Base-by-base conservation (phyloP, 2,888 invertebrate species). In the Clostera curtula region DNA sequence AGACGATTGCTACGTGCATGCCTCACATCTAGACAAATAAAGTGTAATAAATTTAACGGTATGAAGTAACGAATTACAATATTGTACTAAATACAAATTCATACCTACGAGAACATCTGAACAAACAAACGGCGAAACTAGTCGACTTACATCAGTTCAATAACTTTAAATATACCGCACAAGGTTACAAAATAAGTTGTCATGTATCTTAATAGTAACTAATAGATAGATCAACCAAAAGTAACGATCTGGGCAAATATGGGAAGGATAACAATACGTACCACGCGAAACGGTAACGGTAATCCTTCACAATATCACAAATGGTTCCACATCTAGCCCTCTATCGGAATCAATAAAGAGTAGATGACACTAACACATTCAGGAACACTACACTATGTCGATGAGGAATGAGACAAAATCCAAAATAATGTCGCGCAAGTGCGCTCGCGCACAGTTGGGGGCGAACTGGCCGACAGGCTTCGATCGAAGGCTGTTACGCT, bases 291-390 rank as follows among this genome's bases (percentile, higher is more conserved):
- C 43, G 39, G 36, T 33, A 38, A 43, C 29, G 25, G 55, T 45
- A 43, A 58, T 60, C 53, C 54, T 49, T 45, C 41, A 53, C 43
- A 55, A 58, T 52, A 45, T 55, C 46, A 49, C 49, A 50, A 60
- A 66, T 56, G 57, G 63, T 62, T 56, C 38, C 40, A 49, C 47
- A 72, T 72, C 69, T 51, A 56, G 57, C 69, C 54, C 79, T 80
- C 53, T 82, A 80, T 73, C 59, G 58, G 50, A 40, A 25, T 37
- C 44, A 62, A 80, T 80, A 82, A 69, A 77, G 75, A 68, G 75
- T 48, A 61, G 80, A 79, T 69, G 59, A 39, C 58, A 59, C 40
- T 37, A 42, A 40, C 58, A 61, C 51, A 44, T 39, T 38, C 47
- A 57, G 47, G 49, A 39, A 14, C 66, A 66, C 68, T 53, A 45